Base-by-base conservation (phyloP, 37 sponge, comb jelly and placozoan species). In the Dysidea cf. avara region DNA sequence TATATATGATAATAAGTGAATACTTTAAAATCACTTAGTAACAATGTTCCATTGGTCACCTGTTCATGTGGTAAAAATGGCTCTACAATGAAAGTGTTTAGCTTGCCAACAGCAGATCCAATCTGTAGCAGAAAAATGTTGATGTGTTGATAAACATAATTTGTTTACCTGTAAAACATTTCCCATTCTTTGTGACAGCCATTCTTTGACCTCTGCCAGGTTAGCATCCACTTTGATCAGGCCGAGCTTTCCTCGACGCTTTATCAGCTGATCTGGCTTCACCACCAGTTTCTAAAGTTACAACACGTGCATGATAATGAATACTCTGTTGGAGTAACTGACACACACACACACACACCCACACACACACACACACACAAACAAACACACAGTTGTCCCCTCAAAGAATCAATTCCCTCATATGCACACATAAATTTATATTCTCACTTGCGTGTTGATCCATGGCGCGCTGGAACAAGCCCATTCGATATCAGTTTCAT, bases 241-340 rank as follows among this genome's bases (percentile, higher is more conserved):
- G 17, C 94, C 94, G 5, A 94, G 76, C 71, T 97, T 97, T 4
- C 97, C 97, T 62, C 97, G 80, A 24, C 97, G 71, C 72, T 97
- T 97, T 32, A 97, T 83, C 28, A 97, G 89, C 75, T 90, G 88
- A 59, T 97, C 97, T 28, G 94, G 94, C 53, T 97, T 97, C 29
- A 66, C 94, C 12, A 93, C 94, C 60, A 97, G 68, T 53, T 43
- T 38, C 94, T 93, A 64, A 0, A 72, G 49, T 61, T 34, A 66
- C 18, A 68, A 34, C n/a, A n/a, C n/a, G n/a, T 53, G 14, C 38
- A 39, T 16, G 18, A 69, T 16, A 39, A 18, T 52, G 13, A 46
- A 54, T 39, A 26, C 29, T 26, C 52, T 71, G 21, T 9, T 49
- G 20, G 29, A 26, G 46, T 30, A 7, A 30, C 29, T 52, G 16